phyloP scores from a whole-genome alignment of 2,113 vertebrate species.

The Ptilonorhynchus violaceus region DNA sequence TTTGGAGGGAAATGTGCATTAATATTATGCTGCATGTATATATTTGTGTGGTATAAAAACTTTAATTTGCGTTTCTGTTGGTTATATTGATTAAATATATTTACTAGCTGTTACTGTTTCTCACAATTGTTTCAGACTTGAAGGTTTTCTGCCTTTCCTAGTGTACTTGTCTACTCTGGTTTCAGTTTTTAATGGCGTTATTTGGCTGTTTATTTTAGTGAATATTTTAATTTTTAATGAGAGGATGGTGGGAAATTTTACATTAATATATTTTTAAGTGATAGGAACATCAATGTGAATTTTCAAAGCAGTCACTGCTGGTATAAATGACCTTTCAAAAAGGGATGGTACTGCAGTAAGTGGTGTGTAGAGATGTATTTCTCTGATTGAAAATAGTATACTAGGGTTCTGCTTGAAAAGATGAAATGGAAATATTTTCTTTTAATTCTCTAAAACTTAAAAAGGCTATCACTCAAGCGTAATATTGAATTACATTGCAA shows the following conservation, averaged over 20 bases:
- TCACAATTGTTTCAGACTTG: neutral
- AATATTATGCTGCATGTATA: neutral
- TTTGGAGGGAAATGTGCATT: neutral
- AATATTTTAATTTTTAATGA: neutral
- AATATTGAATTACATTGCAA: neutral
- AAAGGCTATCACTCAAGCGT: neutral
- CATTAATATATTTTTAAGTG: neutral
- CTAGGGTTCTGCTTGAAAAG: neutral
- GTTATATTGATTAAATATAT: neutral
- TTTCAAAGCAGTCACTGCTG: neutral
- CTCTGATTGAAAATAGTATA: neutral
- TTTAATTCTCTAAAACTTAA: neutral
- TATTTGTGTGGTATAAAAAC: neutral
- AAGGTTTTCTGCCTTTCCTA: neutral
- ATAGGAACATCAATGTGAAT: neutral
- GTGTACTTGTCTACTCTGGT: neutral
- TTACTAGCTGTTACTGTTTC: neutral
- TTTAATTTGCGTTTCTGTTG: neutral
- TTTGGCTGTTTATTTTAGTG: neutral
- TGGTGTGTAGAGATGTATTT: neutral
- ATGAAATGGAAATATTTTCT: neutral
- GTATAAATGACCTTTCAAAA: neutral
- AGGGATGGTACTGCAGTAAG: neutral
- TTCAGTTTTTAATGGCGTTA: neutral
- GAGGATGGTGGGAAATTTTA: neutral